Evolutionary conservation across 2,888 invertebrate genomes (phyloP), one percentile per base, ranked within the genome.

Genomic region (Muscina levida): DNA sequence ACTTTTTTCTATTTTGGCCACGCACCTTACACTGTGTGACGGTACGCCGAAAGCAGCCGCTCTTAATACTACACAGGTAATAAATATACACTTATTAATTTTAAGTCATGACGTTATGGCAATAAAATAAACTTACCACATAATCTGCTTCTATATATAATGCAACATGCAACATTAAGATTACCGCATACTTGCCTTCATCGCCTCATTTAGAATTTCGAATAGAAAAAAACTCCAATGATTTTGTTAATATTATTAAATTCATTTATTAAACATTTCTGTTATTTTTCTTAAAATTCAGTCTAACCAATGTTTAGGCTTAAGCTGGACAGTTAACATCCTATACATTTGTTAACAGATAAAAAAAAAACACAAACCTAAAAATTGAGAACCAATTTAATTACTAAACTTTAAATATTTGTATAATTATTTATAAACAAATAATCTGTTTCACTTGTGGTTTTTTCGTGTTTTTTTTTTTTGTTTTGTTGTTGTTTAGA

Each of bases 261-360:
- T 72, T 72, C 57, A 44, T 44, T 75, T 68, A 57, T 65, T 37
- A 37, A 37, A 53, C 44, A 56, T 57, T 48, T 57, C 46, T 72
- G 31, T 59, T 22, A 15, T 68, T 65, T 76, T 31, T 31, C 17
- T 46, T 71, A 44, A 76, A 71, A 70, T 48, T 76, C 76, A 76
- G 76, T 76, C 76, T 76, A 76, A 59, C 70, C 62, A 70, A 76
- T 76, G 59, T 62, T 70, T 76, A 68, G 68, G 68, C 68, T 51
- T 68, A 53, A 68, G 68, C 68, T 44, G 62, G 53, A 53, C 53
- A 53, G 53, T 53, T 53, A 24, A 53, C 53, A 53, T 53, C 53
- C 53, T 53, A 53, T 53, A 53, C 53, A 53, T 53, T 53, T 53
- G 53, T 53, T 53, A 53, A 53, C 22, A 53, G 24, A 53, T 24